Evolutionary conservation across 1,140 invertebrate species (phyloP).

Genomic region (Trichonephila clavipes): DNA sequence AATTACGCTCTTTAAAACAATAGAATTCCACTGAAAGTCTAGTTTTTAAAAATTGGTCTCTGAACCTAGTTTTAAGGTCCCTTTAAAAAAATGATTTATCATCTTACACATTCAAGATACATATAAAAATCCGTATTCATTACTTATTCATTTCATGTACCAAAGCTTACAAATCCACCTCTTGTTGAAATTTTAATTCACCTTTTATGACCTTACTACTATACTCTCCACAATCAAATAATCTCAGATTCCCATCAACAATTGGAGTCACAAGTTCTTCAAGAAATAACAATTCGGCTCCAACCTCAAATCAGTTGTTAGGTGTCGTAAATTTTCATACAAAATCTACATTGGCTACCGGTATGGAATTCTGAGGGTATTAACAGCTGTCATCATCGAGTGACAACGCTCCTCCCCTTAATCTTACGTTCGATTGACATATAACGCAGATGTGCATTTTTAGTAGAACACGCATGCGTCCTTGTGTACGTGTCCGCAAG

Average conservation of each 20-base stretch:
- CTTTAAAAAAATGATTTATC: no score
- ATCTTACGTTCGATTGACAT: constrained; percentile 63
- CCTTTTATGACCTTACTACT: not conserved
- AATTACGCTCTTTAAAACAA: no score
- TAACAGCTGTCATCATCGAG: constrained; percentile 58
- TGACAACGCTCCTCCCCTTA: constrained; percentile 40
- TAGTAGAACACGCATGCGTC: constrained; percentile 29
- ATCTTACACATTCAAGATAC: no score
- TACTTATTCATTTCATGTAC: no score
- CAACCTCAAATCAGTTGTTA: not conserved
- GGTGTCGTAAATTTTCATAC: not conserved
- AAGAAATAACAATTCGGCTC: not conserved
- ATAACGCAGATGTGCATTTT: constrained; percentile 53
- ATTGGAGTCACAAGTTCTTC: not conserved
- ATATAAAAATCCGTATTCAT: no score
- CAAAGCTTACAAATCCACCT: no score
- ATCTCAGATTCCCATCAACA: not conserved
- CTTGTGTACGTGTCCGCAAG: constrained; percentile 14
- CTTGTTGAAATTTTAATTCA: no score
- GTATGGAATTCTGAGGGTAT: constrained; percentile 27
- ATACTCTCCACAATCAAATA: not conserved
- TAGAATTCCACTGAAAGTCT: no score
- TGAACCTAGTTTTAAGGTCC: no score
- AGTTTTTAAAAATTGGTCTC: no score
- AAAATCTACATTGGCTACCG: constrained; percentile 11